These are phyloP conservation scores for Garrulus glandarius DNA, from an alignment of 2,797 vertebrate species.

Conservation along the genomic window DNA sequence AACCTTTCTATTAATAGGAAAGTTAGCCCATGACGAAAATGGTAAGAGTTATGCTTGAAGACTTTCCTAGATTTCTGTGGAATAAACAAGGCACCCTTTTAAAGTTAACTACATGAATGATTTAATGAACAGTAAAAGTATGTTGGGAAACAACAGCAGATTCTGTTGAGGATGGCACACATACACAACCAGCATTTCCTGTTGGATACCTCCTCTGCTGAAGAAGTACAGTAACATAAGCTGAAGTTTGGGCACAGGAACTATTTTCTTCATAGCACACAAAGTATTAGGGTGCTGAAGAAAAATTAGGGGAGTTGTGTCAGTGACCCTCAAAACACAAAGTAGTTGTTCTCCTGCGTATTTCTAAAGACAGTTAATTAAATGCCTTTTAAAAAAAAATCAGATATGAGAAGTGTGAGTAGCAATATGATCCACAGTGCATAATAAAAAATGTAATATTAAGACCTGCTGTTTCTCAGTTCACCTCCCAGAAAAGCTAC, in stretches of 20 bases:
- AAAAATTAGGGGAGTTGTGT: slow-evolving; percentile 8
- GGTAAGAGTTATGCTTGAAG: background rate
- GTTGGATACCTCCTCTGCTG: background rate
- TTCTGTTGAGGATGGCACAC: background rate
- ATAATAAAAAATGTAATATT: background rate
- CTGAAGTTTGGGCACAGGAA: slow-evolving; percentile 1
- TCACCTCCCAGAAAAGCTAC: background rate
- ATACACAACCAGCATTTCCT: background rate
- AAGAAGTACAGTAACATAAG: background rate
- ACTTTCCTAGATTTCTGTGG: background rate
- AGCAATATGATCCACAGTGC: background rate
- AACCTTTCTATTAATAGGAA: background rate
- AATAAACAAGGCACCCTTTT: background rate
- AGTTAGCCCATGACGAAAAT: background rate
- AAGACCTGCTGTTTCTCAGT: slow-evolving; percentile 28
- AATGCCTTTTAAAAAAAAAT: background rate
- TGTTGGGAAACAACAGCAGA: background rate
- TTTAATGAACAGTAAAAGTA: background rate
- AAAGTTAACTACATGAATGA: background rate
- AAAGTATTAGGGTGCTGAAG: slow-evolving; percentile 2
- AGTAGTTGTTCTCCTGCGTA: background rate
- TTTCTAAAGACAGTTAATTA: slow-evolving; percentile 27
- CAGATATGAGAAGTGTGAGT: background rate
- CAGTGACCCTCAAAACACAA: slow-evolving; percentile 26
- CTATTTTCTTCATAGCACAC: background rate